These are phyloP conservation scores for Sphyrna mokarran DNA, from an alignment of 2,113 vertebrate genomes.

Conservation along the genomic window DNA sequence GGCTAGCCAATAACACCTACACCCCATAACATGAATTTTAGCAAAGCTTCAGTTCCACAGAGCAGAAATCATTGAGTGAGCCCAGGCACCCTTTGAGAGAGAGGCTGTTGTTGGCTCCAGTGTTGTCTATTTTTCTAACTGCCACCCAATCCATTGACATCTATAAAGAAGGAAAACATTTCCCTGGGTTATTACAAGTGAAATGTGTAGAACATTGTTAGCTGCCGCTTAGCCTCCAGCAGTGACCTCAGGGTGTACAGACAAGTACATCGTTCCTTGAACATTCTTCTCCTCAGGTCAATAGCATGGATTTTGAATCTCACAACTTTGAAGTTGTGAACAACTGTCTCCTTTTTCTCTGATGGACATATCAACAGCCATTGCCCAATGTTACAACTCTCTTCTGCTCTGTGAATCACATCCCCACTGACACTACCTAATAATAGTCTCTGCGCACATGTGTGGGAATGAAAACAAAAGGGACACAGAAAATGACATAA, in stretches of 20 bases:
- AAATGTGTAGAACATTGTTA: background rate
- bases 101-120: background rate
- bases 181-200: background rate
- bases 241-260: background rate
- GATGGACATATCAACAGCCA: background rate
- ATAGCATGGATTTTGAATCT: background rate
- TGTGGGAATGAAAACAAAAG: background rate
- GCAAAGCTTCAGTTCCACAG: background rate
- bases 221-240: background rate
- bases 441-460: background rate
- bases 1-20: too few relatives aligned
- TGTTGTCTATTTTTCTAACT: background rate
- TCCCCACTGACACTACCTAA: background rate
- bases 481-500: background rate
- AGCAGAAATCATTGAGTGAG: too few relatives aligned
- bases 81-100: background rate
- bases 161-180: background rate
- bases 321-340: background rate
- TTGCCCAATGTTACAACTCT: background rate
- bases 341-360: background rate
- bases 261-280: background rate
- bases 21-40: too few relatives aligned
- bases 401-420: background rate
- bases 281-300: background rate
- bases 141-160: background rate